Evolutionary conservation across 2,888 invertebrate species (phyloP).

Genomic region (Arge pagana): DNA sequence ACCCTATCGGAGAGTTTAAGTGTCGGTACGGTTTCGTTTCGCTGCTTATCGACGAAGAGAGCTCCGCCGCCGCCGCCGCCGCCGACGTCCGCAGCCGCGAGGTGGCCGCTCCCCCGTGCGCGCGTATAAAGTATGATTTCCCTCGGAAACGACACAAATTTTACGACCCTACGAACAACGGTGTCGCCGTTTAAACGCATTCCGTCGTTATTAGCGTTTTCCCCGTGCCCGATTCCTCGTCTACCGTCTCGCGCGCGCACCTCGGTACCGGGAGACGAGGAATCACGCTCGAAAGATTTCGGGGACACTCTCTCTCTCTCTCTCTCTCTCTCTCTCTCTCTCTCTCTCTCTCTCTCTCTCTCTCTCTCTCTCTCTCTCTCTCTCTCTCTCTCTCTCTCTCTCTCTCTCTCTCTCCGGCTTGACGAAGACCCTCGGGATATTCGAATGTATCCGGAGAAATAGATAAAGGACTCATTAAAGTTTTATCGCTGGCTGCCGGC

Average conservation of each 20-base stretch:
- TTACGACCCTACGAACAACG: constrained; percentile 11
- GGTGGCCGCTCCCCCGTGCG: not conserved
- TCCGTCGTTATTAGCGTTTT: no score
- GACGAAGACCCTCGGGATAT: no score
- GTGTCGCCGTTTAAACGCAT: constrained; percentile 6
- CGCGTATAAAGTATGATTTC: constrained; percentile 18
- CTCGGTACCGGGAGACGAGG: no score
- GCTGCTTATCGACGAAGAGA: constrained; percentile 14
- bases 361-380: constrained; percentile 22
- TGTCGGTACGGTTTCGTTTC: constrained; percentile 1
- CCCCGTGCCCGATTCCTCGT: no score
- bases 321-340: constrained; percentile 22
- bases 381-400: not conserved
- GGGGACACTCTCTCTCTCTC: no score
- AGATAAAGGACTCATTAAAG: constrained; percentile 25
- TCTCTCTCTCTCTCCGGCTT: constrained; percentile 11
- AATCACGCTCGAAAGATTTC: no score
- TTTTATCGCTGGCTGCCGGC: constrained; percentile 23
- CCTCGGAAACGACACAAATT: constrained; percentile 12
- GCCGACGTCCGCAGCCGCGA: no score
- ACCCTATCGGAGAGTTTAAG: constrained; percentile 6
- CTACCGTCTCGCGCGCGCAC: no score
- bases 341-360: constrained; percentile 13
- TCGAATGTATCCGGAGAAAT: not conserved
- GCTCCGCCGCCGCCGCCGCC: no score